These are phyloP conservation scores for Cacatua alba DNA, from an alignment of 2,113 vertebrate genomes.

Conservation along the genomic window DNA sequence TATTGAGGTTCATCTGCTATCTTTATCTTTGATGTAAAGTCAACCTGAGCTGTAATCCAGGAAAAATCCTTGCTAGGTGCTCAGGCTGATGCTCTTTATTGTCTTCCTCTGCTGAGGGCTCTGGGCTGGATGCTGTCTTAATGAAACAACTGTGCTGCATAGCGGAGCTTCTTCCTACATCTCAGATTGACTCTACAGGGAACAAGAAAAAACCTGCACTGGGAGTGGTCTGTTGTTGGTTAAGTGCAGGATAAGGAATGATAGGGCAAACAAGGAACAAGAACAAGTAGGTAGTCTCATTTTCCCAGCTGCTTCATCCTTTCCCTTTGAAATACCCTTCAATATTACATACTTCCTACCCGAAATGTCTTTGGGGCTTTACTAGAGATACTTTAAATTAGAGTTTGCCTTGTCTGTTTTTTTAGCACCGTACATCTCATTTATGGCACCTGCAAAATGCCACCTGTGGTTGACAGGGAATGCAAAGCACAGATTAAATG, in stretches of 20 bases:
- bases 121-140: background rate
- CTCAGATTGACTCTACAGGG: background rate
- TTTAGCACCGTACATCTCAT: background rate
- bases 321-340: background rate
- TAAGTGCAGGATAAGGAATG: background rate
- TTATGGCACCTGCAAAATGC: background rate
- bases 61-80: slow-evolving; percentile 17
- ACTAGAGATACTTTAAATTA: background rate
- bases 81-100: slow-evolving; percentile 1
- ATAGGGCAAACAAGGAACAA: background rate
- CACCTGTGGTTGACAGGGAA: background rate
- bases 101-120: background rate
- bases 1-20: background rate
- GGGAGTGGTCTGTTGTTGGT: background rate
- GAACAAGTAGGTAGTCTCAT: background rate
- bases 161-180: background rate
- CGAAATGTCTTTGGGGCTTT: background rate
- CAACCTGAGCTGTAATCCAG: background rate
- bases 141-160: background rate
- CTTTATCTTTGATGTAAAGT: background rate
- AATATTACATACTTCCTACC: background rate
- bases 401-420: background rate
- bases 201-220: background rate
- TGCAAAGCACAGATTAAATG: background rate
- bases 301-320: background rate